Percentiles rank a stretch among this genome's conserved stretches.
These are phyloP conservation scores for Vanessa tameamea DNA, from an alignment of 1,140 invertebrate genomes.

Conservation along the genomic window DNA sequence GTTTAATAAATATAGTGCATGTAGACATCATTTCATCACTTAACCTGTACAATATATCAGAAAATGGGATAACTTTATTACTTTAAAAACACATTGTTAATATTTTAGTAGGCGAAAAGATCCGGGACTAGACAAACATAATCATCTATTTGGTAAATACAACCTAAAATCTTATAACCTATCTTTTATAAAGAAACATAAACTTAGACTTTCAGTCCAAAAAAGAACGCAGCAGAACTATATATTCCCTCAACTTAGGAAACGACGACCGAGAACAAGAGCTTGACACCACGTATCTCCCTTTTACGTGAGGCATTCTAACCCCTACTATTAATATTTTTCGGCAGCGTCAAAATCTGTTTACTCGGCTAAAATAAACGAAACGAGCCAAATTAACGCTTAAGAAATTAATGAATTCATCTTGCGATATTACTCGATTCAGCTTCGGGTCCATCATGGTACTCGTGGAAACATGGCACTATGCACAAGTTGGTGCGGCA, in stretches of 20 bases:
- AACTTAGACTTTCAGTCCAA: too few species aligned
- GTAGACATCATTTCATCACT: too few species aligned
- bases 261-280: not conserved
- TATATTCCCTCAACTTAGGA: not conserved
- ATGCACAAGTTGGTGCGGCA: constrained; percentile 93
- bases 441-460: constrained; percentile 83
- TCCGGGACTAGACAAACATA: not conserved
- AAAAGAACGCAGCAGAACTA: too few species aligned
- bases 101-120: too few species aligned
- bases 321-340: not conserved
- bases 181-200: too few species aligned
- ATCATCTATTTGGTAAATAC: constrained; percentile 4
- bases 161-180: too few species aligned
- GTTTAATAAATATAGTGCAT: too few species aligned
- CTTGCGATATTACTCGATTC: constrained; percentile 55
- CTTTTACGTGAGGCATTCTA: not conserved
- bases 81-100: too few species aligned
- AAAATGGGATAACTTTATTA: not conserved
- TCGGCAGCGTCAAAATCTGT: not conserved
- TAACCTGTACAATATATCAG: too few species aligned
- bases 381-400: not conserved
- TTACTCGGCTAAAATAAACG: not conserved
- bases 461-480: constrained; percentile 92
- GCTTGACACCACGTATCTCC: not conserved
- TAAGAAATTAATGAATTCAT: constrained; percentile 41